Percentiles rank a stretch among this genome's conserved stretches.
Conservation (phyloP, 2,888 invertebrate species). For the Troglohyphantes excavatus region DNA sequence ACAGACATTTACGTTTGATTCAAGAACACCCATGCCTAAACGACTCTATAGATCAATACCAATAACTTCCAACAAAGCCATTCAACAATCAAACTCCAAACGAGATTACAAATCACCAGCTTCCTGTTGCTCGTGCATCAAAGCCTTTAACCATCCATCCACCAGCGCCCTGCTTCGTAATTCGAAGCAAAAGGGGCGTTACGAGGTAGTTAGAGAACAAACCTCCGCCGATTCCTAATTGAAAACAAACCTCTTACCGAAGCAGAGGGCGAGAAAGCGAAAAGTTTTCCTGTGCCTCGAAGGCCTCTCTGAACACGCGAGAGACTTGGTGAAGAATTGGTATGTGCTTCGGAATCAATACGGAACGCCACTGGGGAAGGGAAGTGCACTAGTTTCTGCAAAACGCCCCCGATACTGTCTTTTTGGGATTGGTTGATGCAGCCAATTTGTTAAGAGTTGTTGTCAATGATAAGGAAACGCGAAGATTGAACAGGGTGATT, state of each 20-base stretch:
- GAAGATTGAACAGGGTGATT: background rate
- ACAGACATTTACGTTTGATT: no score
- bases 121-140: no score
- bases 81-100: no score
- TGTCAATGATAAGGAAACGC: slow-evolving; percentile 2
- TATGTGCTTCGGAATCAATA: slow-evolving; percentile 5
- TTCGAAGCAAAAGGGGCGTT: background rate
- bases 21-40: no score
- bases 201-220: background rate
- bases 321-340: background rate
- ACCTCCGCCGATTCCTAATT: background rate
- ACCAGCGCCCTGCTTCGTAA: background rate
- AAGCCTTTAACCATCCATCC: no score
- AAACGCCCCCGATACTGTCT: background rate
- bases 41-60: no score
- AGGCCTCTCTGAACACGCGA: background rate
- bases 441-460: slow-evolving; percentile 9
- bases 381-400: background rate
- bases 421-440: background rate
- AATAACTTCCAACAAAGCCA: no score
- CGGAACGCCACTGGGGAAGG: background rate
- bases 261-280: background rate
- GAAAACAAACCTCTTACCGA: background rate
- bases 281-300: background rate
- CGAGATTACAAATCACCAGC: no score